Evolutionary conservation across 2,797 vertebrate genomes (phyloP), one percentile per base, ranked within the genome.

Genomic region (Gambusia yucatana): DNA sequence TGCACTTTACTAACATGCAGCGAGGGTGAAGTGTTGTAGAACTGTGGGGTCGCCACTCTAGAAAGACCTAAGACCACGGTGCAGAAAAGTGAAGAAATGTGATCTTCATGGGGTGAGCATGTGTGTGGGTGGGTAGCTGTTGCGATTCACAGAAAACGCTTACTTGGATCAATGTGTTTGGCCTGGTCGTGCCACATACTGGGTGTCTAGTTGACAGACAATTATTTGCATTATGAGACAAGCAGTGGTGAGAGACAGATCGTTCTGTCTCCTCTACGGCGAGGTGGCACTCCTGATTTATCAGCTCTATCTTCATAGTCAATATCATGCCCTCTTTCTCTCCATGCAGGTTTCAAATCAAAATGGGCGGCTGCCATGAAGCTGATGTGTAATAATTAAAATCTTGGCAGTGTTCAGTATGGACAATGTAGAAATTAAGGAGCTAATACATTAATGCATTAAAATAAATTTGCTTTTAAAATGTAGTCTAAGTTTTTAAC

Each of bases 81-180:
- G 14, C 79, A 43, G 13, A 44, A 78, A 77, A 89, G 90, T 92
- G 82, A 87, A 92, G 80, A 78, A 63, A 84, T 85, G 86, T 89
- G 87, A 85, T 33, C 33, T 33, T 33, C 33, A 33, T 84, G 91
- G 89, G 78, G 63, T 67, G 63, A 20, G 84, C 43, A 10, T 70
- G 65, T 52, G 76, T n/a, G 47, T 10, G n/a, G 5, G n/a, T 25
- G n/a, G n/a, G 73, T 41, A 65, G 84, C 86, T 79, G 85, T 57
- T 55, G 43, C 81, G 82, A 87, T 88, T 88, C 87, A 86, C 86
- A 89, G 85, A 76, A 91, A 91, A 88, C 84, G 79, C 86, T 91
- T 90, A 80, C 83, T 83, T 76, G 79, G 88, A 94, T 94, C 92
- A 92, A 90, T 94, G 90, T 94, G 88, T 92, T 94, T 92, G 89